These are phyloP conservation scores for Polyodon spathula DNA, from an alignment of 2,113 vertebrate genomes.

Conservation along the genomic window DNA sequence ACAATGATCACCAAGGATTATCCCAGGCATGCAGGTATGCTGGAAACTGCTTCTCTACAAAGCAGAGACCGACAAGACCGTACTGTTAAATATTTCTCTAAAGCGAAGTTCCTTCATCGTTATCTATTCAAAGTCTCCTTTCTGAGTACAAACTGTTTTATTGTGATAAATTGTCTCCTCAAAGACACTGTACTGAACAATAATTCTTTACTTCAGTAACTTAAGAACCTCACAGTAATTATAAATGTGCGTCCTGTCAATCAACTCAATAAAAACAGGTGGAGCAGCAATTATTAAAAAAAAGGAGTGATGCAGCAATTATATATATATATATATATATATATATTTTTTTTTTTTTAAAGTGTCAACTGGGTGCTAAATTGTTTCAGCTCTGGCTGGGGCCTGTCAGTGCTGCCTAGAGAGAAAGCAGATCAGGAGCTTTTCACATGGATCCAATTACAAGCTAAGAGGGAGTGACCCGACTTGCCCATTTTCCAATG, in stretches of 20 bases:
- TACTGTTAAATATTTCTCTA: neutral
- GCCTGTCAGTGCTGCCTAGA: neutral
- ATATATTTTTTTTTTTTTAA: no score
- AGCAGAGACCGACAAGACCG: neutral
- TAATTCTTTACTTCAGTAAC: conserved; percentile 2
- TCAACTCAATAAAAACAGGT: neutral
- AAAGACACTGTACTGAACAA: neutral
- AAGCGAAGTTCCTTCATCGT: no score
- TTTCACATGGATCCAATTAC: neutral
- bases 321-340: no score
- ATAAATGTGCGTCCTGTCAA: neutral
- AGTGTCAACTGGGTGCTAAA: neutral
- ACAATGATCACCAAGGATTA: no score
- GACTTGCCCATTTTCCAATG: neutral
- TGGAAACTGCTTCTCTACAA: neutral
- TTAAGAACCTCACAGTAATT: neutral
- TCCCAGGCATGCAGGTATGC: neutral
- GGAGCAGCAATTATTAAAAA: neutral
- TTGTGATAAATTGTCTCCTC: neutral
- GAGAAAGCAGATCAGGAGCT: conserved; percentile 1
- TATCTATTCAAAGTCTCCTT: neutral
- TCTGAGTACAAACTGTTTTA: neutral
- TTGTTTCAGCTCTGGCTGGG: neutral
- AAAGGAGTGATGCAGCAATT: neutral
- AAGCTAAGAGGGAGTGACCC: neutral